phyloP scores from a whole-genome alignment of 2,113 vertebrate species.

The Datnioides undecimradiatus region DNA sequence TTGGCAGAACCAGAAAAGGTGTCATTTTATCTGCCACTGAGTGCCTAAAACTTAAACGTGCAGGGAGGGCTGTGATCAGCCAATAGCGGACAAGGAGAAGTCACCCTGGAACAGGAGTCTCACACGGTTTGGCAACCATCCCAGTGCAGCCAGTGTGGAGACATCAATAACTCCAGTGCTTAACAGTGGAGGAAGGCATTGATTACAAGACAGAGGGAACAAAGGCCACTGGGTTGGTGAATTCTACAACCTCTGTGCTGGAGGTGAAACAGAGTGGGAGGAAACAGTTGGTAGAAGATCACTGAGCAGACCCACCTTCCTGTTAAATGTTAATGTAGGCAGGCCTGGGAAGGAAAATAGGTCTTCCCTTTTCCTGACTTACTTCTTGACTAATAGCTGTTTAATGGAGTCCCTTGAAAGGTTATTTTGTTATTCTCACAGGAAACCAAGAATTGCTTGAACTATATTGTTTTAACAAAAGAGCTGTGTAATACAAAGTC shows the following conservation, averaged over 20 bases:
- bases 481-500: background rate
- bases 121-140: constrained; percentile 71
- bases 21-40: constrained; percentile 45
- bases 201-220: constrained; percentile 75
- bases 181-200: constrained; percentile 65
- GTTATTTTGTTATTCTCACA: constrained; percentile 47
- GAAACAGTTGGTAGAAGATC: constrained; percentile 54
- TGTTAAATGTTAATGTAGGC: constrained; percentile 73
- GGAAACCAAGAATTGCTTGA: constrained; percentile 28
- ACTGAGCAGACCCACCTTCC: constrained; percentile 53
- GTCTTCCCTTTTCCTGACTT: constrained; percentile 44
- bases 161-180: constrained; percentile 79
- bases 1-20: constrained; percentile 34
- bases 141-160: constrained; percentile 70
- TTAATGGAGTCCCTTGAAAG: constrained; percentile 51
- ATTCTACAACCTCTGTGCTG: constrained; percentile 60
- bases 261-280: constrained; percentile 58
- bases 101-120: constrained; percentile 71
- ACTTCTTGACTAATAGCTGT: constrained; percentile 49
- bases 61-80: constrained; percentile 53
- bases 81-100: constrained; percentile 77
- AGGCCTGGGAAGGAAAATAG: constrained; percentile 54
- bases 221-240: constrained; percentile 58
- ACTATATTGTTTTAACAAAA: constrained; percentile 12
- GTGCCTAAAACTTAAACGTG: constrained; percentile 43